Evolutionary conservation across 2,797 vertebrate species (phyloP).

Genomic region (Dipus sagitta): DNA sequence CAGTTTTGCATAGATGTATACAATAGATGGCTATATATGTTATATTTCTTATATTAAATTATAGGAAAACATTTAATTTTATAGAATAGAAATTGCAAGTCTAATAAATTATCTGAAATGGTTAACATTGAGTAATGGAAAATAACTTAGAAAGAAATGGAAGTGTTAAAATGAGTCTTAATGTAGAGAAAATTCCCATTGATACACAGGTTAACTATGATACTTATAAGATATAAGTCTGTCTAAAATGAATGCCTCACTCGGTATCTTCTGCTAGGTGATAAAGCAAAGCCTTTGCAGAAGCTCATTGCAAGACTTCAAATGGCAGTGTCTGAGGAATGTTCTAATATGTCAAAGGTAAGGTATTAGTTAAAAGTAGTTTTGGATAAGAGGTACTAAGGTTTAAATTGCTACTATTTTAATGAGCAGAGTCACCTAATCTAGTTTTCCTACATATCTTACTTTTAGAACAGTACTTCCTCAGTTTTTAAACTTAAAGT

Average conservation of each 20-base stretch:
- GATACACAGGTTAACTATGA: not conserved
- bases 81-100: constrained; percentile 45
- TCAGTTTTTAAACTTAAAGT: constrained; percentile 50
- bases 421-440: constrained; percentile 10
- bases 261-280: constrained; percentile 81
- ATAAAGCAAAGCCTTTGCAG: constrained; percentile 85
- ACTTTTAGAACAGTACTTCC: not conserved
- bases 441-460: not conserved
- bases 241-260: constrained; percentile 4
- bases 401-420: constrained; percentile 27
- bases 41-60: not conserved
- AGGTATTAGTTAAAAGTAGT: constrained; percentile 59
- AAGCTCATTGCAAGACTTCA: constrained; percentile 88
- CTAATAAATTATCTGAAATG: not conserved
- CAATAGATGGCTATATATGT: not conserved
- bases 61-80: not conserved
- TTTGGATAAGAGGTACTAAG: constrained; percentile 54
- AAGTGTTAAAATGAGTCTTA: constrained; percentile 34
- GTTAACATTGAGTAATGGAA: constrained; percentile 49
- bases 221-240: not conserved
- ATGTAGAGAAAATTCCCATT: constrained; percentile 24
- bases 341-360: constrained; percentile 91
- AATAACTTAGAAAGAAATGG: constrained; percentile 57
- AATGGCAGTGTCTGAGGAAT: constrained; percentile 91
- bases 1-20: constrained; percentile 4